Base-by-base conservation (phyloP, 2,888 invertebrate species). In the Mactromeris polynyma region DNA sequence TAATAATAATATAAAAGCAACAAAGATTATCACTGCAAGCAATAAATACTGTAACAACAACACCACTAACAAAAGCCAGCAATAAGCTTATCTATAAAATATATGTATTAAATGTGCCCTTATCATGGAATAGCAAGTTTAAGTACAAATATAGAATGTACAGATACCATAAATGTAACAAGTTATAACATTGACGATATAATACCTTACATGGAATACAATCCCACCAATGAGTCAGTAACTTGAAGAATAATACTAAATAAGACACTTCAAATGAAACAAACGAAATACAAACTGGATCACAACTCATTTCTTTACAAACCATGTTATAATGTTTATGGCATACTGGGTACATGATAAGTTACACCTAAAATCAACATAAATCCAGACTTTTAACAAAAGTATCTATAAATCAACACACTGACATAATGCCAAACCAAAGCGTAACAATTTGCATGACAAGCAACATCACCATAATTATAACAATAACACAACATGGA, bases 61-160 rank as follows among this genome's bases (percentile, higher is more conserved):
- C 33, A 73, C n/a, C 9, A 33, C 9, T 33, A 73, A 73, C 26
- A 64, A 58, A 73, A 73, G 17, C 73, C 14, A 64, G 26, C 58
- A 64, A 64, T 26, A 64, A 64, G 58, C 26, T 26, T 9, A 64
- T 26, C 11, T 64, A 64, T 11, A 64, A 64, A 64, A 64, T 64
- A 64, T 33, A 31, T 26, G 31, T 33, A 9, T 73, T 73, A 33
- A 73, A 73, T 73, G 73, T 36, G 31, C 73, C 73, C 73, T 73
- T 73, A 73, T 73, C 73, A 73, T 73, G 73, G 73, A 73, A 73
- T 73, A 73, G 73, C 73, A 31, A 19, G 33, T 36, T 73, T 26
- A 73, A 17, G 4, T 26, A 73, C 36, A 69, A 33, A 58, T 58
- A 19, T 7, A 58, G 21, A n/a, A 58, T n/a, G 21, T n/a, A 26